phyloP scores from a whole-genome alignment of 2,888 invertebrate species.

The Parelbella ahira region DNA sequence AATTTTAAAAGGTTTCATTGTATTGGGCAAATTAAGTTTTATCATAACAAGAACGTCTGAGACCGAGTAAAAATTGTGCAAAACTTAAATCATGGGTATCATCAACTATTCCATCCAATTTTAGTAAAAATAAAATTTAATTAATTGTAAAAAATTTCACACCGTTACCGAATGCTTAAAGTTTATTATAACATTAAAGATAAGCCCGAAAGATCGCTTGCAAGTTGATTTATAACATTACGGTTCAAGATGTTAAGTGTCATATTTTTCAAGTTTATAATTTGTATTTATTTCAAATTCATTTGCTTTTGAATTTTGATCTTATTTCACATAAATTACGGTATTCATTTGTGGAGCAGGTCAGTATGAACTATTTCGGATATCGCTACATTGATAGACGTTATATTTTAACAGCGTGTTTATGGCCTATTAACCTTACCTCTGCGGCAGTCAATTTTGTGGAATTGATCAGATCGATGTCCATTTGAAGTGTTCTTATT shows the following conservation, averaged over 20 bases:
- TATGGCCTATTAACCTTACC: slow-evolving; percentile 40
- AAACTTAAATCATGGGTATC: too few species aligned
- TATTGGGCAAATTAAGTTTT: too few species aligned
- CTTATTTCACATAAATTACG: too few species aligned
- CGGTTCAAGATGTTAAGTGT: slow-evolving; percentile 12
- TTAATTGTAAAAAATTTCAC: too few species aligned
- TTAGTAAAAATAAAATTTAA: too few species aligned
- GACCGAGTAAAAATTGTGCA: too few species aligned
- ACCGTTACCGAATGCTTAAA: too few species aligned
- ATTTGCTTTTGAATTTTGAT: slow-evolving; percentile 4
- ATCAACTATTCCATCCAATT: too few species aligned
- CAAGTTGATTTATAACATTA: slow-evolving; percentile 8
- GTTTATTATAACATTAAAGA: slow-evolving; percentile 8
- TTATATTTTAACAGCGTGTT: slow-evolving; percentile 41
- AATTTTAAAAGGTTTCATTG: too few species aligned
- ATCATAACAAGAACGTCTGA: too few species aligned
- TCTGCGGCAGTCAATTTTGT: slow-evolving; percentile 25
- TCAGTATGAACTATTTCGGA: too few species aligned
- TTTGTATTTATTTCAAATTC: slow-evolving; percentile 3
- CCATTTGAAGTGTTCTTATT: slow-evolving; percentile 10
- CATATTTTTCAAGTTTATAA: slow-evolving; percentile 7
- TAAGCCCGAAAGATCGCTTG: slow-evolving; percentile 1
- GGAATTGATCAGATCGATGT: slow-evolving; percentile 7
- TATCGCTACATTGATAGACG: slow-evolving; percentile 18
- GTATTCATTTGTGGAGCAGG: too few species aligned